phyloP scores from a whole-genome alignment of 2,888 invertebrate genomes.

The Epirrita christyi region DNA sequence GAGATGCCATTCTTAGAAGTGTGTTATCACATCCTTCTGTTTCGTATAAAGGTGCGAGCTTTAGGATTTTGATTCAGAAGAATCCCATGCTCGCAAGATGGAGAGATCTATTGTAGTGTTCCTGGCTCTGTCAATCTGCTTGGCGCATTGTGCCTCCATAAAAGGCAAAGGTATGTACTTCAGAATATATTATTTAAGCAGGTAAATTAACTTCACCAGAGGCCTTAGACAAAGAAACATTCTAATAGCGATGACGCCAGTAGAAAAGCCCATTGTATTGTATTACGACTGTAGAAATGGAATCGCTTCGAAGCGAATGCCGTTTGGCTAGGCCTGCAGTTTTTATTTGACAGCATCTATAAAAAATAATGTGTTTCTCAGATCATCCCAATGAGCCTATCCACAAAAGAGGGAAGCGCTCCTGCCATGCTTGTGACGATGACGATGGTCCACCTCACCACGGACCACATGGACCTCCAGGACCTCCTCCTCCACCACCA shows the following conservation, averaged over 20 bases:
- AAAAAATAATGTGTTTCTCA: conserved; percentile 16
- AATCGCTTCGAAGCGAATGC: neutral
- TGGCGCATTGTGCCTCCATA: conserved; percentile 39
- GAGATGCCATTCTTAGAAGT: conserved; percentile 25
- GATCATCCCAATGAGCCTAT: conserved; percentile 22
- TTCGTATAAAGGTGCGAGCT: conserved; percentile 34
- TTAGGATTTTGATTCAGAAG: conserved; percentile 26
- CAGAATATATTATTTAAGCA: neutral
- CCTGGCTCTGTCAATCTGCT: conserved; percentile 36
- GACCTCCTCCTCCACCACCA: conserved; percentile 26
- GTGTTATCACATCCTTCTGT: conserved; percentile 31
- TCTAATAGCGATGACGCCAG: no score
- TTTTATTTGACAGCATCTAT: neutral
- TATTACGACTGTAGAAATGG: no score
- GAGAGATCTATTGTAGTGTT: conserved; percentile 35
- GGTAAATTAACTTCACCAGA: no score
- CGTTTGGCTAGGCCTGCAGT: no score
- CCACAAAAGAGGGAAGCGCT: conserved; percentile 34
- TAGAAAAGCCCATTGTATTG: no score
- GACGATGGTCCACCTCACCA: conserved; percentile 13
- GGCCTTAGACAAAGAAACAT: no score
- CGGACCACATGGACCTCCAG: conserved; percentile 12
- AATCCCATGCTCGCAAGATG: conserved; percentile 36
- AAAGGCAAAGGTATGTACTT: conserved; percentile 38
- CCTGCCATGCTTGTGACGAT: conserved; percentile 38